Evolutionary conservation across 2,113 vertebrate species (phyloP), one percentile per base, ranked within the genome.

Genomic region (Phalacrocorax pelagicus): DNA sequence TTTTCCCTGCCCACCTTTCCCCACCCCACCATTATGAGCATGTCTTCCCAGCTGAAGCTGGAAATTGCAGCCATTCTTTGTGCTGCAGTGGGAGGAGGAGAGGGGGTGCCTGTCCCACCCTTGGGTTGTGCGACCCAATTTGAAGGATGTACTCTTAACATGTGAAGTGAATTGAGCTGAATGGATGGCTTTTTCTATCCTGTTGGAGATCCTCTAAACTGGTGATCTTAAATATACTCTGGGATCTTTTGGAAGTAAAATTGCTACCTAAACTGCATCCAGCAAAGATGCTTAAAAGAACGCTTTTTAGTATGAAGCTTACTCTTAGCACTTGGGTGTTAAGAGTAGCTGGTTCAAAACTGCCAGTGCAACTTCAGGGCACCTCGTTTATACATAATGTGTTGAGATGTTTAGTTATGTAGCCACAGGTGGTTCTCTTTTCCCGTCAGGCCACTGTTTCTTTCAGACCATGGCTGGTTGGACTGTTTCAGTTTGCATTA

Each of bases 381-480:
- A 32, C 9, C 74, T 93, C 0, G 0, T 47, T 88, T 51, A 18
- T 1, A 5, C 1, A 0, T 66, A 46, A 58, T 23, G 32, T 24
- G 4, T 73, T 30, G 57, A 29, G 59, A 14, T 34, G 20, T 61
- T 81, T 69, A 55, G 15, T 69, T 86, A 16, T 12, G 21, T 32
- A 40, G 29, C 27, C 55, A 30, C 4, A 0, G 27, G 47, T 34
- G 26, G 20, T 63, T 92, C 92, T 91, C 47, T 63, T 61, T 80
- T 77, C 58, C 21, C 24, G 6, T 66, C 18, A 36, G 51, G 9
- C 12, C 52, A 6, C 40, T 42, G 19, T 55, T 93, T 91, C 51
- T 8, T 59, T 86, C 49, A 44, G 47, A 17, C 15, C 22, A 3
- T 44, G 27, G 24, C 49, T 83, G 57, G 12, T 44, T 2, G 2